Evolutionary conservation across 2,888 invertebrate genomes (phyloP).

Genomic region (Caenorhabditis becei): DNA sequence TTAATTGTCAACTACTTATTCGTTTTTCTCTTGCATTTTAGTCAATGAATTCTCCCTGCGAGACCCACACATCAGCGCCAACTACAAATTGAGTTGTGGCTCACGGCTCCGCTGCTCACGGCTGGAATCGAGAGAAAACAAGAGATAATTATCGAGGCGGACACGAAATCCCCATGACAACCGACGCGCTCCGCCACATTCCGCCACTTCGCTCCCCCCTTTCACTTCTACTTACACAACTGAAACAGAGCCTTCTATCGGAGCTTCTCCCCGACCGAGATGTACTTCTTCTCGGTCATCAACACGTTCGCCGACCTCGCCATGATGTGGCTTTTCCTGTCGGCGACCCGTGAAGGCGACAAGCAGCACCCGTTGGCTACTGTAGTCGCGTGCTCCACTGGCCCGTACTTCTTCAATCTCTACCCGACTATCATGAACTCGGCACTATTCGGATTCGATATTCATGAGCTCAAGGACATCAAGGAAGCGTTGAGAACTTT

Average conservation of each 20-base stretch:
- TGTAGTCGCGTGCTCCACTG: conserved; percentile 31
- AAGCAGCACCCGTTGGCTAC: conserved; percentile 33
- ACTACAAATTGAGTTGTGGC: conserved; percentile 24
- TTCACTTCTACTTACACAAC: not conserved
- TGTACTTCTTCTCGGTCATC: conserved; percentile 49
- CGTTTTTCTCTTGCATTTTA: too few species aligned
- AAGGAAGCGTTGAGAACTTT: conserved; percentile 19
- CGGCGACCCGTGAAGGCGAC: conserved; percentile 25
- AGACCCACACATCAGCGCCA: not conserved
- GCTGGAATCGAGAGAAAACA: conserved; percentile 17
- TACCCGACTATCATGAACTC: conserved; percentile 48
- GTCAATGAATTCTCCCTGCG: too few species aligned
- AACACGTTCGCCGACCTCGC: conserved; percentile 48
- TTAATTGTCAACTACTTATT: too few species aligned
- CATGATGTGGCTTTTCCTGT: conserved; percentile 45
- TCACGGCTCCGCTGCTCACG: conserved; percentile 4
- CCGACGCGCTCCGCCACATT: not conserved
- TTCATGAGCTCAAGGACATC: conserved; percentile 21
- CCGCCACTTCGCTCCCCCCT: too few species aligned
- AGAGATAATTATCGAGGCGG: conserved; percentile 21
- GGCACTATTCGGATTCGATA: conserved; percentile 37
- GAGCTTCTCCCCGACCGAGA: conserved; percentile 22
- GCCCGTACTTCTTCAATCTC: conserved; percentile 43
- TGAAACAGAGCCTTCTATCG: too few species aligned
- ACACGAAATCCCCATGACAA: conserved; percentile 27